Base-by-base conservation (phyloP, 2,113 vertebrate genomes). In the Xiphophorus hellerii region DNA sequence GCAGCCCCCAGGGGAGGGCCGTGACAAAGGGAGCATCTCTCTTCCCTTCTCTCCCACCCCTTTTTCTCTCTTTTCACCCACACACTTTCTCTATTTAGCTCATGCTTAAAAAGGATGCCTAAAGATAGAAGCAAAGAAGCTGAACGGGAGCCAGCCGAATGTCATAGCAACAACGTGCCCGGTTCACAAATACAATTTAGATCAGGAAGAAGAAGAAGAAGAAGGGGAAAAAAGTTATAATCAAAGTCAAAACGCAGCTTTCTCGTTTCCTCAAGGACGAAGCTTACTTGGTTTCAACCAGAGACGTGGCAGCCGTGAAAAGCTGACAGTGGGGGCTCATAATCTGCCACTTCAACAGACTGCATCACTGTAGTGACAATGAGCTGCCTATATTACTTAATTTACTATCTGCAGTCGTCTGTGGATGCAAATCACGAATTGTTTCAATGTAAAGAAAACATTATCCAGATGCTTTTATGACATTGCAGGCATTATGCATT, bases 81-180 rank as follows among this genome's bases (percentile, higher is more conserved):
- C 93, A 92, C 92, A 86, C 82, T 71, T 75, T 89, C 92, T 87
- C 89, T 74, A 91, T 93, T 93, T 93, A 93, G 92, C 90, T 88
- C 88, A 89, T 83, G 84, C 89, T 90, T 90, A 92, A 93, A 92
- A 91, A 90, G 88, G 89, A 84, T 74, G 84, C 91, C 93, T 93
- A 93, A 93, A 93, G 91, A 93, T 93, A 93, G 93, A 85, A 92
- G 73, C 89, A 88, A 58, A 88, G 88, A 78, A 92, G 88, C 91
- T 91, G 92, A 93, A 90, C 89, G 81, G 84, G 88, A 92, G 88
- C 89, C 87, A 90, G 90, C 62, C n/a, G 42, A 89, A 87, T 91
- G 91, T 93, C 93, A 93, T 93, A 88, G 93, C 91, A 93, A 93
- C 90, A 88, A 83, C 69, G 78, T 80, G 84, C 82, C 64, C 14